These are phyloP conservation scores for Meloe dianella DNA, from an alignment of 2,888 invertebrate species.

Conservation along the genomic window DNA sequence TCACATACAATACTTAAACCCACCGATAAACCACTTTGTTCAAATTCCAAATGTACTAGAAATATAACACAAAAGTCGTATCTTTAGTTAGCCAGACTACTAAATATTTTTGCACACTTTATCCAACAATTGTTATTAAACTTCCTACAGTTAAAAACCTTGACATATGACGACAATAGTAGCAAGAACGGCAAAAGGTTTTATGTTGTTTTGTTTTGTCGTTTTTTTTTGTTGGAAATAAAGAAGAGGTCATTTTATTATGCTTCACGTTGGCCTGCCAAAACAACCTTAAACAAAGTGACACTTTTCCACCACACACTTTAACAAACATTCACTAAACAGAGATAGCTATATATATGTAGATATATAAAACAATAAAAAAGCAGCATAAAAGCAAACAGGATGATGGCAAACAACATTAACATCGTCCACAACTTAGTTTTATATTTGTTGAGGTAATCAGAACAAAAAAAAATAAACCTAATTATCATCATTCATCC, in stretches of 20 bases:
- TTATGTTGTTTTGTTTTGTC: slow-evolving; percentile 11
- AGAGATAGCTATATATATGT: too few relatives aligned
- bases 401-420: neutral
- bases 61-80: neutral
- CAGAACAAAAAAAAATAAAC: slow-evolving; percentile 27
- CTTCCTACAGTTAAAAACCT: neutral
- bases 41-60: slow-evolving; percentile 7
- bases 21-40: slow-evolving; percentile 4
- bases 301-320: neutral
- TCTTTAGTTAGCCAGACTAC: neutral
- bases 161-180: neutral
- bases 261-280: neutral
- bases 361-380: slow-evolving; percentile 14
- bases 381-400: neutral
- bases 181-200: neutral
- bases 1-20: neutral
- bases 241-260: slow-evolving; percentile 24
- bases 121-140: neutral
- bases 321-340: neutral
- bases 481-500: slow-evolving; percentile 26
- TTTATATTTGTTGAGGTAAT: slow-evolving; percentile 25
- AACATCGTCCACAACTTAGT: slow-evolving; percentile 3
- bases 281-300: slow-evolving; percentile 10
- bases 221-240: slow-evolving; percentile 15
- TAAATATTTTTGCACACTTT: neutral